Base-by-base conservation (phyloP, 2,888 invertebrate species). In the Carcina quercana region DNA sequence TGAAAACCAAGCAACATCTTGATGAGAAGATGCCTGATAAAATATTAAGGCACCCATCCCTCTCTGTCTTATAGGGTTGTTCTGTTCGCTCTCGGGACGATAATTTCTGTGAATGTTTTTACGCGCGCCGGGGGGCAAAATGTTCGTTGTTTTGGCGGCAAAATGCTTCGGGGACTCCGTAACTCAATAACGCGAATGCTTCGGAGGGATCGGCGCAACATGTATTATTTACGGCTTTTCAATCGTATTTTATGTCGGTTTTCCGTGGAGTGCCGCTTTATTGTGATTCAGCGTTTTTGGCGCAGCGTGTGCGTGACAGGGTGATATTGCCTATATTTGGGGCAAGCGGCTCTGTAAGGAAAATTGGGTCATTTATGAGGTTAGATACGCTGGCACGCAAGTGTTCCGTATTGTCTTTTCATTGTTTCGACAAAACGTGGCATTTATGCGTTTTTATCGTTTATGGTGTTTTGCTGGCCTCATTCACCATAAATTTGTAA, bases 61-160 rank as follows among this genome's bases (percentile, higher is more conserved):
- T 74, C 69, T 85, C 74, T 42, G 61, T 59, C 64, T 52, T 59
- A 50, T 54, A 43, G 57, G 57, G 50, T 53, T 34, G 53, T 46
- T 72, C 75, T 72, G 67, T 54, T 78, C 67, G 42, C 66, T 53
- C 75, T 43, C 58, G 50, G 30, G 43, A 45, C 43, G 49, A 53
- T 61, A 51, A 62, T 58, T 59, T 64, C 63, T 71, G 71, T 69
- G 61, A 68, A 76, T 75, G 83, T 79, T 80, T 82, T 80, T 79
- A 78, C 73, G 65, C 82, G 65, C 83, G 82, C 83, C 80, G 70
- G 82, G 83, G 80, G 82, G 79, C 76, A 75, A 75, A 79, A 73
- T 76, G 79, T 73, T 73, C 73, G 78, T 83, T 83, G 82, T 80
- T 83, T 83, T 82, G 83, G 83, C 82, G 83, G 83, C 82, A 83